These are phyloP conservation scores for Sitta europaea DNA, from an alignment of 2,113 vertebrate genomes.

Conservation along the genomic window DNA sequence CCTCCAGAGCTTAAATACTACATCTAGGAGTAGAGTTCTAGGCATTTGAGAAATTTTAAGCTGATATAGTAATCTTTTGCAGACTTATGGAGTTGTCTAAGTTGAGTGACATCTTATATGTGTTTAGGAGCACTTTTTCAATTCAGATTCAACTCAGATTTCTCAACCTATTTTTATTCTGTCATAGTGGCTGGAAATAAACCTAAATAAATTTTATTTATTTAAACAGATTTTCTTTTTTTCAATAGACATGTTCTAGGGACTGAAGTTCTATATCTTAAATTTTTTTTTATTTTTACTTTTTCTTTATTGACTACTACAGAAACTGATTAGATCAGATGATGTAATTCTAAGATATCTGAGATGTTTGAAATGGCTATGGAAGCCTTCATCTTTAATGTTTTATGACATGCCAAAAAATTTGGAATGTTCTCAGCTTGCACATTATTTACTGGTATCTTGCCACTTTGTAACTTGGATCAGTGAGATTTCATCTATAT, in stretches of 20 bases:
- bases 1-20: not conserved
- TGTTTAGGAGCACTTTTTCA: not conserved
- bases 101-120: not conserved
- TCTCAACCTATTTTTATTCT: not conserved
- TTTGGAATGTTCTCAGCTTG: not conserved
- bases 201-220: not conserved
- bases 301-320: not conserved
- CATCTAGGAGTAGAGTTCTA: not conserved
- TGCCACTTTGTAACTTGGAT: not conserved
- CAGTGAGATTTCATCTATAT: not conserved
- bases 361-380: not conserved
- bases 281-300: not conserved
- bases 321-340: not conserved
- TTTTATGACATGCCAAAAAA: not conserved
- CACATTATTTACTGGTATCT: not conserved
- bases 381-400: not conserved
- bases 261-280: not conserved
- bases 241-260: not conserved
- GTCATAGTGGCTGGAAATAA: not conserved
- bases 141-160: not conserved
- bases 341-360: not conserved
- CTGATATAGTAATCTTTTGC: not conserved
- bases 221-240: not conserved
- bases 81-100: not conserved
- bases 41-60: not conserved